Evolutionary conservation across 2,113 vertebrate species (phyloP).

Genomic region (Silurus glanis): DNA sequence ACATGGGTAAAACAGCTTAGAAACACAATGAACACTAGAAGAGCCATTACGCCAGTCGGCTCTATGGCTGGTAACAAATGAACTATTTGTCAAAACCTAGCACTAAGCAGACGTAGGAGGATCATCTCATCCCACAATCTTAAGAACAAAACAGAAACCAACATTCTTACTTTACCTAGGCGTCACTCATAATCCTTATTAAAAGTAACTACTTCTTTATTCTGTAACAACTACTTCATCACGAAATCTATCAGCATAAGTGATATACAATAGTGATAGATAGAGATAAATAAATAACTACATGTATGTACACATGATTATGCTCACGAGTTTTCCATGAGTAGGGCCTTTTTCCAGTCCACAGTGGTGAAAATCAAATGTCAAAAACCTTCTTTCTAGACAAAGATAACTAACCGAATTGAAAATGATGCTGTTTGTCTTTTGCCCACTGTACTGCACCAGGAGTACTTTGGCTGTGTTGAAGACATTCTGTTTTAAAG

Average conservation of each 20-base stretch:
- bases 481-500: constrained; percentile 26
- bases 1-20: constrained; percentile 62
- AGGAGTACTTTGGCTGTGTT: constrained; percentile 14
- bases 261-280: constrained; percentile 38
- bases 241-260: constrained; percentile 23
- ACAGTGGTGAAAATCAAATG: constrained; percentile 18
- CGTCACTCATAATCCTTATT: background rate
- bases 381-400: constrained; percentile 1
- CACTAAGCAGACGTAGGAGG: background rate
- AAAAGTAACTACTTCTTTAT: background rate
- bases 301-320: constrained; percentile 40
- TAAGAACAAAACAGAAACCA: constrained; percentile 18
- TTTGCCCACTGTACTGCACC: constrained; percentile 2
- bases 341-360: constrained; percentile 6
- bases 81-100: constrained; percentile 35
- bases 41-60: constrained; percentile 52
- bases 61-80: constrained; percentile 61
- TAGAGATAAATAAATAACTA: constrained; percentile 58
- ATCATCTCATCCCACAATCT: background rate
- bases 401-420: background rate
- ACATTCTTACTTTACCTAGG: constrained; percentile 24
- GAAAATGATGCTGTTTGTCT: constrained; percentile 13
- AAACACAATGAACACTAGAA: constrained; percentile 65
- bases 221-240: background rate
- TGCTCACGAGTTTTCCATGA: constrained; percentile 1